phyloP scores from a whole-genome alignment of 2,888 invertebrate species.

The Corbicula japonica region DNA sequence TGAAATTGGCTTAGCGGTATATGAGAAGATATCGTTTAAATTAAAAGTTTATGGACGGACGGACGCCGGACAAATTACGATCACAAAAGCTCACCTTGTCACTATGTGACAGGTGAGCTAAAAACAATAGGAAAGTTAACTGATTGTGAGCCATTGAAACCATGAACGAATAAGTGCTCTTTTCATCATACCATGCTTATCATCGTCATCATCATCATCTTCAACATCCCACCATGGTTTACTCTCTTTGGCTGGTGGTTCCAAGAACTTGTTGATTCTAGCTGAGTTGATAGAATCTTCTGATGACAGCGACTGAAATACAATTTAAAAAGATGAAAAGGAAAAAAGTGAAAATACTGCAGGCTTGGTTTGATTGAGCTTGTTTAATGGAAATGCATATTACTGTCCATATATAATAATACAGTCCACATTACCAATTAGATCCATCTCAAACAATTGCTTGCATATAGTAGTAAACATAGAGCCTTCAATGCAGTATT shows the following conservation, averaged over 20 bases:
- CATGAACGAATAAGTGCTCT: too few species aligned
- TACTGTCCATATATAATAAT: neutral
- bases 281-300: slow-evolving; percentile 82
- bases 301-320: slow-evolving; percentile 80
- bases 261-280: slow-evolving; percentile 75
- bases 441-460: neutral
- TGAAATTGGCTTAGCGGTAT: too few species aligned
- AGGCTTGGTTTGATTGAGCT: too few species aligned
- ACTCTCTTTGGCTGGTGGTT: slow-evolving; percentile 65
- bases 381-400: neutral
- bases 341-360: too few species aligned
- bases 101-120: too few species aligned
- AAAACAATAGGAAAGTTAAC: too few species aligned
- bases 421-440: neutral
- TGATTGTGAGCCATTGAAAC: too few species aligned
- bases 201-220: slow-evolving; percentile 70
- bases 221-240: slow-evolving; percentile 76
- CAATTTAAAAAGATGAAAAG: slow-evolving; percentile 4
- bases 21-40: too few species aligned
- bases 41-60: too few species aligned
- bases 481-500: too few species aligned
- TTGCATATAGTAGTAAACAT: neutral
- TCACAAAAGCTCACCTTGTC: too few species aligned
- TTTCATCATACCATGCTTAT: slow-evolving; percentile 17
- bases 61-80: too few species aligned